Evolutionary conservation across 2,888 invertebrate genomes (phyloP).

Genomic region (Darwinula stevensoni): DNA sequence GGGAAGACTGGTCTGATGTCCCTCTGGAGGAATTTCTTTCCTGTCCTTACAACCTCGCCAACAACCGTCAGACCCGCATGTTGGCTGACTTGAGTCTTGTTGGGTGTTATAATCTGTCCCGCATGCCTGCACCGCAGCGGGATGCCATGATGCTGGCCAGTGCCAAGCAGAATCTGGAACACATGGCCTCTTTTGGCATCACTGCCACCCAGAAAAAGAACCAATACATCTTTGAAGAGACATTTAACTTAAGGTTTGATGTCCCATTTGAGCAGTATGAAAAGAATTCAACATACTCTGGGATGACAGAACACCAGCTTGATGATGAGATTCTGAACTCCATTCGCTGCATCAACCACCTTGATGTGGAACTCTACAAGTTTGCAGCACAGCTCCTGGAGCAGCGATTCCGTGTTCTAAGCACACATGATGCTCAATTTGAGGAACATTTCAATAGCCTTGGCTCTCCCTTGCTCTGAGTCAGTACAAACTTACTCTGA

Average conservation of each 20-base stretch:
- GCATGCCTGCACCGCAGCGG: constrained; percentile 32
- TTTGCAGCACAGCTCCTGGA: no score
- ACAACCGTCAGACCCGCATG: constrained; percentile 92
- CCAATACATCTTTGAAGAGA: constrained; percentile 79
- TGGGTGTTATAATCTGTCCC: constrained; percentile 63
- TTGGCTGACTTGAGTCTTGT: constrained; percentile 76
- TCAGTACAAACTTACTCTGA: no score
- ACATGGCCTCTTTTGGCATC: constrained; percentile 89
- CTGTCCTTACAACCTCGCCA: constrained; percentile 77
- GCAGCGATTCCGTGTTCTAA: no score
- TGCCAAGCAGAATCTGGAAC: constrained; percentile 74
- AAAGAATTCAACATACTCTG: constrained; percentile 50
- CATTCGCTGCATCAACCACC: constrained; percentile 46
- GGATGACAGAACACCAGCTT: constrained; percentile 44
- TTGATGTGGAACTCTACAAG: constrained; percentile 74
- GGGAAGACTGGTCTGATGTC: constrained; percentile 62
- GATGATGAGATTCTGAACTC: constrained; percentile 37
- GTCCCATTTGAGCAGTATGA: constrained; percentile 66
- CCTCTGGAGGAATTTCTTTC: constrained; percentile 62
- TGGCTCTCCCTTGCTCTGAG: no score
- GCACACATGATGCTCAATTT: no score
- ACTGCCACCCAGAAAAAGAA: constrained; percentile 79
- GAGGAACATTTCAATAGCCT: no score
- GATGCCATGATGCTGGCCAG: constrained; percentile 68
- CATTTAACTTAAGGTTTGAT: constrained; percentile 63